Conservation (phyloP, 92 coral and sea anemone genomes). For the Parazoanthus swiftii region DNA sequence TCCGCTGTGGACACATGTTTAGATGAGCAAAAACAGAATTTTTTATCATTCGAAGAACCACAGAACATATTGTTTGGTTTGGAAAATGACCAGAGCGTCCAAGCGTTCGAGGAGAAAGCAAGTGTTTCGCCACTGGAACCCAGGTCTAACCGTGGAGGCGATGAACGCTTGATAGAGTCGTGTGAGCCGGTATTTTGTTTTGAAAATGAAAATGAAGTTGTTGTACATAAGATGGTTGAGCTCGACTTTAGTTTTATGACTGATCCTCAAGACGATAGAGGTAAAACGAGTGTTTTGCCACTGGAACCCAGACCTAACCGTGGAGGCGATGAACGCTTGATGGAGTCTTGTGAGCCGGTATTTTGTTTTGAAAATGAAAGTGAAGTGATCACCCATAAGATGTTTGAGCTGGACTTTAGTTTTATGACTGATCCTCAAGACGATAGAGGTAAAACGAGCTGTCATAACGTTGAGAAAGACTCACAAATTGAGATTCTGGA, state of each 20-base stretch:
- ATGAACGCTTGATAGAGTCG: slow-evolving; percentile 3
- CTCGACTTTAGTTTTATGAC: slow-evolving; percentile 19
- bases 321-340: slow-evolving; percentile 6
- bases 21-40: not conserved
- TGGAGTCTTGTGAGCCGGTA: slow-evolving; percentile 14
- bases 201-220: slow-evolving; percentile 10
- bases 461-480: not conserved
- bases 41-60: not conserved
- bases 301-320: not conserved
- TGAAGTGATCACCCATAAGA: slow-evolving; percentile 11
- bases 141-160: not conserved
- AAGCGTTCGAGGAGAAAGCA: not conserved
- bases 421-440: not conserved
- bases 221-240: slow-evolving; percentile 9
- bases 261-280: not conserved
- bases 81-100: not conserved
- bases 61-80: not conserved
- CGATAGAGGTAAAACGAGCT: not conserved
- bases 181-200: not conserved
- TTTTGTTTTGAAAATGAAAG: slow-evolving; percentile 3
- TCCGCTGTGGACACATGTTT: not conserved
- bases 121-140: not conserved
- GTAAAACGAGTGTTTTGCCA: not conserved
- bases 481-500: not conserved
- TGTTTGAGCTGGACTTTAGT: slow-evolving; percentile 23